Evolutionary conservation across 1,140 invertebrate species (phyloP), one percentile per base, ranked within the genome.

Genomic region (Oscheius sp.): DNA sequence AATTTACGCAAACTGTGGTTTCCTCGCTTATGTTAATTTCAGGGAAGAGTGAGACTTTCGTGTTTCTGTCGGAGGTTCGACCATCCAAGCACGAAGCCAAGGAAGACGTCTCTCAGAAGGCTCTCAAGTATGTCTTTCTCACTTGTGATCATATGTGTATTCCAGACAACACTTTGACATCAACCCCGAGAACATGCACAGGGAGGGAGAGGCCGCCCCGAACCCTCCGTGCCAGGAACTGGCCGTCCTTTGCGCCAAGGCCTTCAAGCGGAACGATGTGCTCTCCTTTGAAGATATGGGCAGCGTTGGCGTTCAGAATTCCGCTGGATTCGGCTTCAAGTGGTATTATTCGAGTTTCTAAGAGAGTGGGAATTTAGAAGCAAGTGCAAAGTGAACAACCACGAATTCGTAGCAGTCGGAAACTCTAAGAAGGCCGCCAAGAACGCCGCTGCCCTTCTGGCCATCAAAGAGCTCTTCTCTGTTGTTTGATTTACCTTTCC

Each of bases 381-480:
- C 28, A 58, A 71, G 13, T 45, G 36, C 26, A 28, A 38, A 2
- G 42, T 71, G 28, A 42, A 71, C 18, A 61, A 31, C 32, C 28
- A 38, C 7, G 62, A 65, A 1, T 64, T 28, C 61, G 34, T 28
- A 26, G 69, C 59, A 23, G 23, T 2, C 18, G 69, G 69, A 1
- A 38, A 31, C 15, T 71, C 69, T 28, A 71, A 65, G 26, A 71
- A 71, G 38, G 3, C 42, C 2, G 69, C 69, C 61, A 71, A 71
- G 42, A 71, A 64, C 23, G 42, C 3, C 2, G 69, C 69, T 0
- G 69, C 69, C 2, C 4, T 68, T 10, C 10, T 55, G 1, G 66
- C 66, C 0, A 26, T 71, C 1, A 46, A 52, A 26, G 49, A 35
- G 42, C 34, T 63, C 18, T 71, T 71, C 28, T 20, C 29, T n/a